Evolutionary conservation across 2,888 invertebrate species (phyloP), one percentile per base, ranked within the genome.

Genomic region (Altica lythri): DNA sequence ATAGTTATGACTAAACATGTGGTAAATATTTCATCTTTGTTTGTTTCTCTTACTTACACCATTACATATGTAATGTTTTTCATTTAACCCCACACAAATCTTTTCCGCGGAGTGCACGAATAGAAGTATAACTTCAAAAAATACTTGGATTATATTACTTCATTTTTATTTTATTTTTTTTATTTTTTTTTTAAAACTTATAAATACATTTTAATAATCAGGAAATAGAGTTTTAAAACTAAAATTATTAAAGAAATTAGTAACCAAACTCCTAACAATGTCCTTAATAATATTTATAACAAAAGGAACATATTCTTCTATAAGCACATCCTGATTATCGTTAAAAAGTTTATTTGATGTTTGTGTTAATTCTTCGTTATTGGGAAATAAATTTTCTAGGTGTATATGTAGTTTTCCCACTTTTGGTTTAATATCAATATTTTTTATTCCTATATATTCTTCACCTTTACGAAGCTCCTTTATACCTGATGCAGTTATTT

Each of bases 321-420:
- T 78, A 2, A 89, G 75, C 6, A 78, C 78, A 61, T 81, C 78
- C 85, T 88, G 88, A 70, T 89, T 88, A 19, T 87, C 84, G 67
- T 89, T 89, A 8, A 89, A 74, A 67, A 88, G 86, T 19, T 79
- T 75, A 68, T 89, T 89, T 81, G 88, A 84, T 2, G 84, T 80
- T 3, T 81, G 77, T 13, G 85, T 86, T 75, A 73, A 4, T 30
- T 77, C 75, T 54, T 86, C 83, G 37, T 69, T 68, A 1, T 84
- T 34, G 34, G 34, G 14, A 16, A 34, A 34, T 14, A 34, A 34
- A 34, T 34, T 34, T 9, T 34, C 34, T 2, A 34, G 9, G 8
- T 5, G 14, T 2, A 14, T 1, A 10, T 2, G 2, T 3, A 34
- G 13, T 2, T 5, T 14, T 2, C 16, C 9, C 6, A 16, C 4